Evolutionary conservation across 2,113 vertebrate genomes (phyloP).

Genomic region (Nycticorax nycticorax): DNA sequence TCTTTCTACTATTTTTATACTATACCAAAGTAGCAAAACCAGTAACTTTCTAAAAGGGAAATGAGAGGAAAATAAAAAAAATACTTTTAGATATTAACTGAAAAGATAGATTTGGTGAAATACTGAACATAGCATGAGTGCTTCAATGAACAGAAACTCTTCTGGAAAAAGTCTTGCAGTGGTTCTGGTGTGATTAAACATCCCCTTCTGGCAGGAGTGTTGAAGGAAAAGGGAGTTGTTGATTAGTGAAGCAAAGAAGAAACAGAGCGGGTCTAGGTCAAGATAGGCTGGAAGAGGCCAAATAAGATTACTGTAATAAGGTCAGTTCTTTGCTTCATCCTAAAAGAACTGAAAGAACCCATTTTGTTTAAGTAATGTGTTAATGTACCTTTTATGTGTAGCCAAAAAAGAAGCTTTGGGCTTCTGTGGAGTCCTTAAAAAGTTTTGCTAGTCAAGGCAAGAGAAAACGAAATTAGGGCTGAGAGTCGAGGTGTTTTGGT

Average conservation of each 20-base stretch:
- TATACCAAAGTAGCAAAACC: neutral
- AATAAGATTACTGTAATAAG: neutral
- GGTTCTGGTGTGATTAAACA: neutral
- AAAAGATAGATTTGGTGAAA: neutral
- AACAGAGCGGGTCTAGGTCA: neutral
- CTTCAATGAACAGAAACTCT: neutral
- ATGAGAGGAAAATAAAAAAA: neutral
- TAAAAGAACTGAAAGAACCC: neutral
- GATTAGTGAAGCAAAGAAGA: neutral
- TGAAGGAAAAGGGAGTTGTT: neutral
- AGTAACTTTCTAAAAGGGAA: neutral
- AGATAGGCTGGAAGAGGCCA: neutral
- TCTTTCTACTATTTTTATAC: conserved; percentile 13
- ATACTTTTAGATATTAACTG: neutral
- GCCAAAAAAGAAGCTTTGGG: neutral
- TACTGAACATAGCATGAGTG: neutral
- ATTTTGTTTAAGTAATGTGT: neutral
- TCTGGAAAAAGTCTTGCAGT: neutral
- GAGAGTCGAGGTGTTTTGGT: neutral
- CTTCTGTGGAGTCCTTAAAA: neutral
- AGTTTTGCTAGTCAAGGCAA: neutral
- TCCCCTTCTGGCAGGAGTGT: neutral
- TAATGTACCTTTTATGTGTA: neutral
- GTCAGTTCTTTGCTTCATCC: neutral
- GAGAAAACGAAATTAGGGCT: neutral